Evolutionary conservation across 2,888 invertebrate species (phyloP).

Genomic region (Tetragnatha montana): DNA sequence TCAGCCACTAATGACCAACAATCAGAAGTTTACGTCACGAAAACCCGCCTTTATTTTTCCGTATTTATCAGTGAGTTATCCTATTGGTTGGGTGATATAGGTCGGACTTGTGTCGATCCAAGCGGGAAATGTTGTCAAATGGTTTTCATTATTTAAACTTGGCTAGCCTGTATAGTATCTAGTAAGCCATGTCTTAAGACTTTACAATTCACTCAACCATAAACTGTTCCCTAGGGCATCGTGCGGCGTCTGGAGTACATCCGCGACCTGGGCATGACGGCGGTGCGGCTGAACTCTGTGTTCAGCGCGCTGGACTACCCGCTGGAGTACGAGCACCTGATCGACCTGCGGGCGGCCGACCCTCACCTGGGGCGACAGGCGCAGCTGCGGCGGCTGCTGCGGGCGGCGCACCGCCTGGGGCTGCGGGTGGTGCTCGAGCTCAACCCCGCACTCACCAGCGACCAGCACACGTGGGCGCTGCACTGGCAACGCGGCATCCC

Average conservation of each 20-base stretch:
- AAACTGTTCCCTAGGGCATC: too few species aligned
- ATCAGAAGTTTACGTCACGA: too few species aligned
- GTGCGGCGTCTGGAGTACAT: slow-evolving; percentile 83
- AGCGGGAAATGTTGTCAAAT: too few species aligned
- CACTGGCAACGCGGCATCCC: slow-evolving; percentile 70
- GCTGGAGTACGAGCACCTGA: slow-evolving; percentile 84
- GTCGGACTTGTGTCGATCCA: too few species aligned
- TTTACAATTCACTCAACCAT: too few species aligned
- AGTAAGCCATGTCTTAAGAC: too few species aligned
- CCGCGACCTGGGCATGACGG: slow-evolving; percentile 82
- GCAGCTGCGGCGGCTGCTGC: slow-evolving; percentile 83
- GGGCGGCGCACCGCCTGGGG: slow-evolving; percentile 82
- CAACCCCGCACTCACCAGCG: slow-evolving; percentile 71
- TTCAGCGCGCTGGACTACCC: slow-evolving; percentile 85
- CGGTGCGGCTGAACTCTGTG: slow-evolving; percentile 88
- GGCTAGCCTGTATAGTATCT: too few species aligned
- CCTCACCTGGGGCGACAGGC: slow-evolving; percentile 82
- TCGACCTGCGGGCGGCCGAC: slow-evolving; percentile 82
- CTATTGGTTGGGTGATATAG: too few species aligned
- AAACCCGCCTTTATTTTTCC: too few species aligned
- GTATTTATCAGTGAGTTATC: too few species aligned
- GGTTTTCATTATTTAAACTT: too few species aligned
- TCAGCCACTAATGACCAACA: too few species aligned
- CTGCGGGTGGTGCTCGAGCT: slow-evolving; percentile 88
- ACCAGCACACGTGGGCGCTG: slow-evolving; percentile 72